phyloP scores from a whole-genome alignment of 2,797 vertebrate genomes.

The Pogoniulus pusillus region DNA sequence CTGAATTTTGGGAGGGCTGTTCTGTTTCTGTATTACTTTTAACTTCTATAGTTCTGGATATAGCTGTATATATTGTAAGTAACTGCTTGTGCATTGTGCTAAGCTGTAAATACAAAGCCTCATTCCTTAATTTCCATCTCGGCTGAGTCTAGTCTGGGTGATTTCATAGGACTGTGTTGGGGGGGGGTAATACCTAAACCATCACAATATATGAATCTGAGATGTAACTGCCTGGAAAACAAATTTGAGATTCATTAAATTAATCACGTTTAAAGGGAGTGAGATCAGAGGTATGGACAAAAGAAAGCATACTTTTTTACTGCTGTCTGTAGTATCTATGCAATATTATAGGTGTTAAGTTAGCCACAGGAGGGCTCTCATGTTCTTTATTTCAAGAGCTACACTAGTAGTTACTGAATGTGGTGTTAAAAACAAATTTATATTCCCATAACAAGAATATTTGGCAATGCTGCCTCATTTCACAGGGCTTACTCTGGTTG shows the following conservation, averaged over 20 bases:
- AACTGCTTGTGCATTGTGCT: too few species aligned
- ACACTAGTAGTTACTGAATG: background rate
- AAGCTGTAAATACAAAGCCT: too few species aligned
- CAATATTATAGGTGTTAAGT: background rate
- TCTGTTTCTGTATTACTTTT: too few species aligned
- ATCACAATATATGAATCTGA: background rate
- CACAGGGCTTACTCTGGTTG: background rate
- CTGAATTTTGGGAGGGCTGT: too few species aligned
- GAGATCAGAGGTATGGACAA: background rate
- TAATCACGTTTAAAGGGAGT: background rate
- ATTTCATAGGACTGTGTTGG: too few species aligned
- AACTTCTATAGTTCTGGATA: too few species aligned
- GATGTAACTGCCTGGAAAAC: constrained; percentile 8
- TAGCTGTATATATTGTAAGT: too few species aligned
- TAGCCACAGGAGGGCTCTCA: constrained; percentile 66
- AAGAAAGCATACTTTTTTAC: background rate
- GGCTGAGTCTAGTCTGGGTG: too few species aligned
- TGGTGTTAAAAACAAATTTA: background rate
- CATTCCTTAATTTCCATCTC: too few species aligned
- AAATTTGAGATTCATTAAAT: background rate
- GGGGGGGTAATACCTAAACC: too few species aligned
- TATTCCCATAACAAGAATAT: background rate
- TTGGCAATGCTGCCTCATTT: background rate
- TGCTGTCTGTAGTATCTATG: background rate
- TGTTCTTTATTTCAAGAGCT: constrained; percentile 35